These are phyloP conservation scores for Aporophyla nigra DNA, from an alignment of 2,888 invertebrate species.

Conservation along the genomic window DNA sequence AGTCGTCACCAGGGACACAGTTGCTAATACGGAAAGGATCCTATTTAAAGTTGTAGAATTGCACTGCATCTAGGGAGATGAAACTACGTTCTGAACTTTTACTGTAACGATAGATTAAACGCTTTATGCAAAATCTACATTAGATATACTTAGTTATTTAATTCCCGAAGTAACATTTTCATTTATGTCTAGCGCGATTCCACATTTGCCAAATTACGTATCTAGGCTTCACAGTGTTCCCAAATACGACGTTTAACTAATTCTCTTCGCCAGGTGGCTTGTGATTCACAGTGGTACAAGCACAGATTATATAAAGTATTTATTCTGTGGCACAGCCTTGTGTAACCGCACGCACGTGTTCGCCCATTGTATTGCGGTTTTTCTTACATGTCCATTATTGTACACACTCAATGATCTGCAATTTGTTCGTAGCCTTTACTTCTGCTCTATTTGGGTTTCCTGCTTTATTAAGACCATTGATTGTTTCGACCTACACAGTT, in stretches of 20 bases:
- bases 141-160: neutral
- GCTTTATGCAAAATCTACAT: slow-evolving; percentile 2
- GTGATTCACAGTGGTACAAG: slow-evolving; percentile 38
- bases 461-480: slow-evolving; percentile 4
- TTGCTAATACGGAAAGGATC: neutral
- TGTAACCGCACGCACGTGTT: slow-evolving; percentile 66
- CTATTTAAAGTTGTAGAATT: slow-evolving; percentile 5
- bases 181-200: neutral
- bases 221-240: neutral
- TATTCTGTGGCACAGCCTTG: slow-evolving; percentile 53
- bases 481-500: neutral
- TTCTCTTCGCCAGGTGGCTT: slow-evolving; percentile 49
- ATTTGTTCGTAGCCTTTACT: slow-evolving; percentile 32
- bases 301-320: slow-evolving; percentile 34
- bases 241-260: slow-evolving; percentile 14
- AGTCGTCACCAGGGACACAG: neutral
- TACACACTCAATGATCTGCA: slow-evolving; percentile 29
- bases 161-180: neutral
- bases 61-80: neutral
- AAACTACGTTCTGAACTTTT: neutral
- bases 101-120: neutral
- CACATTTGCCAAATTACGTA: neutral
- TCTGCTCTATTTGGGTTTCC: slow-evolving; percentile 30
- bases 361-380: slow-evolving; percentile 53
- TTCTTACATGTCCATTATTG: slow-evolving; percentile 45